A percentile compares a stretch with the other conserved stretches of the same genome.
phyloP scores from a whole-genome alignment of 2,888 invertebrate genomes.

The Pachycephus smyrnensis region DNA sequence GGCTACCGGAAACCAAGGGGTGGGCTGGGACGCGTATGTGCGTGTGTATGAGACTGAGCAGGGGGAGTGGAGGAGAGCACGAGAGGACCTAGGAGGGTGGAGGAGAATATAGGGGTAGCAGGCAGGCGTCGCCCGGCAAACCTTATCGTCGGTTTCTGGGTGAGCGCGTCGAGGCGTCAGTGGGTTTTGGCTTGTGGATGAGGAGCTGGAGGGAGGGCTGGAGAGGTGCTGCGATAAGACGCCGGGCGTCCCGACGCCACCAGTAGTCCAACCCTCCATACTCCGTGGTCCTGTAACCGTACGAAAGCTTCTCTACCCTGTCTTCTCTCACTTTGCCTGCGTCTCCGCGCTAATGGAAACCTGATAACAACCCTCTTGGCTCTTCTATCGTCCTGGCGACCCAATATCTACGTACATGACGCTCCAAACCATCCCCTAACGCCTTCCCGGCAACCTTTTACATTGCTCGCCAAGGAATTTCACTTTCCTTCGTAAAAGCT shows the following conservation, averaged over 20 bases:
- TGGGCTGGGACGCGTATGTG: too few species aligned
- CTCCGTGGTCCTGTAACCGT: conserved; percentile 43
- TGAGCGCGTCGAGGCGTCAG: conserved; percentile 63
- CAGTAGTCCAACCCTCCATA: conserved; percentile 31
- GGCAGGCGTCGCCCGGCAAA: conserved; percentile 58
- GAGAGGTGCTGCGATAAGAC: conserved; percentile 54
- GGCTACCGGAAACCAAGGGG: too few species aligned
- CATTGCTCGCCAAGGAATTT: too few species aligned
- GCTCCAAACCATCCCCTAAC: too few species aligned
- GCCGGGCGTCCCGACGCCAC: conserved; percentile 42
- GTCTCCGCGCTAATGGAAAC: conserved; percentile 51
- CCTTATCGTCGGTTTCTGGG: conserved; percentile 66
- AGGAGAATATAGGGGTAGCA: conserved; percentile 28
- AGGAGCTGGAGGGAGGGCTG: conserved; percentile 22
- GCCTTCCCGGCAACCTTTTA: too few species aligned
- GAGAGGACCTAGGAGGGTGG: conserved; percentile 30
- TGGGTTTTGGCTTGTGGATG: conserved; percentile 56
- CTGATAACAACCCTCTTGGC: conserved; percentile 50
- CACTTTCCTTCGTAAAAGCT: too few species aligned
- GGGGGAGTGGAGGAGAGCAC: conserved; percentile 25
- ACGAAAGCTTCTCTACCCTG: conserved; percentile 28
- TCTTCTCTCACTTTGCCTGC: conserved; percentile 25
- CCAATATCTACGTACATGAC: conserved; percentile 12
- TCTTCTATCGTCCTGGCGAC: conserved; percentile 34
- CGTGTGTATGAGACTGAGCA: too few species aligned